phyloP scores from a whole-genome alignment of 2,113 vertebrate species.

The Cochlearius cochlearius region DNA sequence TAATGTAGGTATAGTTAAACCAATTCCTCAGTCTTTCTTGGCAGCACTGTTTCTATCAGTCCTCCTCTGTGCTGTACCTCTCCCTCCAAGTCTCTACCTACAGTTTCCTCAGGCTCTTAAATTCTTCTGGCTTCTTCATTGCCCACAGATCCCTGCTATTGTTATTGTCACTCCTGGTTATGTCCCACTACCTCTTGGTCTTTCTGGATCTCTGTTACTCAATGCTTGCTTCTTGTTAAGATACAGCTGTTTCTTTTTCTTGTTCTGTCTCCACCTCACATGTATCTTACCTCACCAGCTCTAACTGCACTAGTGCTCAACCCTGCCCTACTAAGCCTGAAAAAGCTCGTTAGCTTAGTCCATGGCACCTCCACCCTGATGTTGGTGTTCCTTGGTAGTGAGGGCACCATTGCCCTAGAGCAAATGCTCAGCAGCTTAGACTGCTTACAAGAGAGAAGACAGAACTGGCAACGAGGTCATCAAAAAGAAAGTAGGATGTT shows the following conservation, averaged over 20 bases:
- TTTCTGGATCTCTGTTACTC: neutral
- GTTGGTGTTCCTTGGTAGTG: neutral
- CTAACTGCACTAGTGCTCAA: neutral
- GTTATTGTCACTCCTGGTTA: neutral
- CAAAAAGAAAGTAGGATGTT: neutral
- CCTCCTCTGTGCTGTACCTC: neutral
- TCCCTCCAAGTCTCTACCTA: neutral
- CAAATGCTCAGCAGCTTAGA: neutral
- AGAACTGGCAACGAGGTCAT: neutral
- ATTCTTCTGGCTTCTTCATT: neutral
- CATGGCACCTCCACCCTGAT: neutral
- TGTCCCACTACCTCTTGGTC: neutral
- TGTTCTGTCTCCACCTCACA: neutral
- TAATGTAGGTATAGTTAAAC: neutral
- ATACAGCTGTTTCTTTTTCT: neutral
- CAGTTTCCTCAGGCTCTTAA: neutral
- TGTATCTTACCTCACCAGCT: neutral
- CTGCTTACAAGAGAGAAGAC: neutral
- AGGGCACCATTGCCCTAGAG: neutral
- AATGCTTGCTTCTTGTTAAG: neutral
- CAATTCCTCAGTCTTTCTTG: neutral
- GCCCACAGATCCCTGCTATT: neutral
- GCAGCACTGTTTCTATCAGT: neutral
- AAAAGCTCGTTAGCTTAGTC: neutral
- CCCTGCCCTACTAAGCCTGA: neutral